Evolutionary conservation across 1,140 invertebrate species (phyloP), one percentile per base, ranked within the genome.

Genomic region (Macrocentrus cingulum): DNA sequence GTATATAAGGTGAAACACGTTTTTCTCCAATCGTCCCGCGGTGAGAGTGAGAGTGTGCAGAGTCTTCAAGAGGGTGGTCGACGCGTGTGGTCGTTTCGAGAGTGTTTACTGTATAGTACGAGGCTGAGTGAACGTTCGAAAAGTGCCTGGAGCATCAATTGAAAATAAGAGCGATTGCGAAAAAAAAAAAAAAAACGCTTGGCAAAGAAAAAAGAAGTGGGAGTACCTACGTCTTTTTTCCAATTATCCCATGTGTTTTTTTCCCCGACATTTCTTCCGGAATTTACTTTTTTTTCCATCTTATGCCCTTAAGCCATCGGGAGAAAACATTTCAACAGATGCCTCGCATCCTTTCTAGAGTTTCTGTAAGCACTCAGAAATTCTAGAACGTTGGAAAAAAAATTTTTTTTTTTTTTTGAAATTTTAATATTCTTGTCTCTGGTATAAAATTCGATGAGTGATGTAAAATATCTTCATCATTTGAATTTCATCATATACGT

Each of bases 1-100:
- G 6, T 34, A 6, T 34, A 6, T 15, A 3, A 16, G 9, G 15
- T 19, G 19, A 45, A 57, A 56, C 54, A 56, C 44, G 54, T 56
- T 56, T 56, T 56, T 56, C 54, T 48, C 54, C n/a, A 45, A 56
- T 56, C 45, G 44, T 32, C 46, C 13, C 18, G 4, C 15, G 18
- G 37, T 32, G 32, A 46, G 42, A 56, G 36, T 22, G 29, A 56
- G 44, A 56, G 44, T 46, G 25, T 29, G 9, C 9, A 29, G 4
- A 29, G 25, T 55, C 53, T n/a, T n/a, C 9, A 56, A 56, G 54
- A 54, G 51, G 54, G 54, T 56, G 54, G 54, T 56, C 54, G 54
- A 25, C 15, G 46, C 46, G 46, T 34, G 44, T 56, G 42, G 41
- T 56, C 36, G 42, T 34, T 46, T 37, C 45, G 54, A 48, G 54